These are phyloP conservation scores for Rotaria sp. DNA, from an alignment of 2,888 invertebrate species.

Conservation along the genomic window DNA sequence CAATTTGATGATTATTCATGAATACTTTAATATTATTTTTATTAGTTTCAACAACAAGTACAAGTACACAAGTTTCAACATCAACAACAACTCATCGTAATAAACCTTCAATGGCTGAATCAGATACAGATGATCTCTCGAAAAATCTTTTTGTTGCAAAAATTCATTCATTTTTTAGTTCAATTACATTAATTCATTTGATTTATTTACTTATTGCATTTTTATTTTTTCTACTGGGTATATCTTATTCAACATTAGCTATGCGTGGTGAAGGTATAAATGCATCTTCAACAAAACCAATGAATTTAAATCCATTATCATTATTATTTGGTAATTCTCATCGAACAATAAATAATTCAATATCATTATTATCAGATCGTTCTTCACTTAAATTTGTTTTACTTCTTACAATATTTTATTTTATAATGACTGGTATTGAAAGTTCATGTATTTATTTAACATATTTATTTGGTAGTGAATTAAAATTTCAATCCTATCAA, in stretches of 20 bases:
- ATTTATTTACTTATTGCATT: neutral
- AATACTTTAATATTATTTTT: too few species aligned
- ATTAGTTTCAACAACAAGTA: neutral
- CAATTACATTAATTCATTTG: neutral
- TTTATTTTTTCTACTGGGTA: neutral
- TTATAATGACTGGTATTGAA: neutral
- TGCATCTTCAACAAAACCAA: neutral
- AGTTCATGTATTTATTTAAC: neutral
- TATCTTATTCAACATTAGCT: neutral
- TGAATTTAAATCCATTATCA: neutral
- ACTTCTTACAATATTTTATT: neutral
- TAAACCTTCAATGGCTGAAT: neutral
- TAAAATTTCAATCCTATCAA: neutral
- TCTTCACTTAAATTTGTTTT: neutral
- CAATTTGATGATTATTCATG: too few species aligned
- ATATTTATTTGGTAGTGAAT: neutral
- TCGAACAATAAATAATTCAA: neutral
- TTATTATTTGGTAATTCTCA: neutral
- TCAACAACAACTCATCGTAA: neutral
- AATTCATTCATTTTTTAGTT: neutral
- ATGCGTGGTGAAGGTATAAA: neutral
- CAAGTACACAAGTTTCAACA: too few species aligned
- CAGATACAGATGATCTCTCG: neutral
- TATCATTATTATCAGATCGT: neutral
- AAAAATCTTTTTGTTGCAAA: neutral